phyloP scores from a whole-genome alignment of 2,888 invertebrate species.

The Sminthurinus aureus region DNA sequence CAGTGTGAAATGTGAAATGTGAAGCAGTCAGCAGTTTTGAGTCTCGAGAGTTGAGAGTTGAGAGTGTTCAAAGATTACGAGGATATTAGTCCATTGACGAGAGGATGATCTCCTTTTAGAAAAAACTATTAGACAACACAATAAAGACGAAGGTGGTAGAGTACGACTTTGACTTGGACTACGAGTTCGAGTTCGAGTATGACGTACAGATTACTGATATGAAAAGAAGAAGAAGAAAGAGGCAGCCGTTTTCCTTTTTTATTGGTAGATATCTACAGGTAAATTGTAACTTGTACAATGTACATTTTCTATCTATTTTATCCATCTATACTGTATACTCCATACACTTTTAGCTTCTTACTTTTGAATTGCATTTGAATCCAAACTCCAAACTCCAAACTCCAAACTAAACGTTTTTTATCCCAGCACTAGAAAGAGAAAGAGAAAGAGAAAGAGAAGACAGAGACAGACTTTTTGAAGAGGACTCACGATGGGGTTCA shows the following conservation, averaged over 20 bases:
- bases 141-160: background rate
- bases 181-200: background rate
- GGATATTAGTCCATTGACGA: no score
- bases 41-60: no score
- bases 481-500: conserved; percentile 49
- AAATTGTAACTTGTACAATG: background rate
- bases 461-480: conserved; percentile 4
- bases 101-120: no score
- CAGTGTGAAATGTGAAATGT: no score
- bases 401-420: background rate
- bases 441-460: background rate
- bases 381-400: no score
- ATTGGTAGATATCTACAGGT: no score
- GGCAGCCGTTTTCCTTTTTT: no score
- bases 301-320: background rate
- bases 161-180: background rate
- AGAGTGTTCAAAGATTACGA: no score
- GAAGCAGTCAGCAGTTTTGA: no score
- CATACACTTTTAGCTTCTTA: background rate
- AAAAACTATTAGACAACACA: background rate
- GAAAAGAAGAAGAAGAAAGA: background rate
- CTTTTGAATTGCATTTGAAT: background rate
- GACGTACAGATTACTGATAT: background rate
- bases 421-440: background rate
- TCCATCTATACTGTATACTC: no score